Evolutionary conservation across 2,113 vertebrate species (phyloP).

Genomic region (Gymnocephalus cernua): DNA sequence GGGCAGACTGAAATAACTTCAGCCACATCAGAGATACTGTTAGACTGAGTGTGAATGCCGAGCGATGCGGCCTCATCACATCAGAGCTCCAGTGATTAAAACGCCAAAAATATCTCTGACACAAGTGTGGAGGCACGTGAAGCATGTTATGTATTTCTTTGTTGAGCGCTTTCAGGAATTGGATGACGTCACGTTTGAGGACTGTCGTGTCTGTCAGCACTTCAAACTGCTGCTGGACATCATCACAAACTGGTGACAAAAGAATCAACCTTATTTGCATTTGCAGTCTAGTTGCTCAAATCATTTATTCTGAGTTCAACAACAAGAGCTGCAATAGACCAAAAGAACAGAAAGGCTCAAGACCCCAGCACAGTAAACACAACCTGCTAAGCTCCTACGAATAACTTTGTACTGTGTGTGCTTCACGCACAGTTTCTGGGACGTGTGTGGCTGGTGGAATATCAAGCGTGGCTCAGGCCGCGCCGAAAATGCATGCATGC

Average conservation of each 20-base stretch:
- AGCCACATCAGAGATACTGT: constrained; percentile 52
- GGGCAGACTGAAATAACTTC: constrained; percentile 50
- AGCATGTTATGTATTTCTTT: constrained; percentile 30
- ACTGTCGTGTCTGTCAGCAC: background rate
- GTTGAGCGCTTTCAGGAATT: background rate
- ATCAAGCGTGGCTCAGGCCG: too few relatives aligned
- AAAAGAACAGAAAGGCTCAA: too few relatives aligned
- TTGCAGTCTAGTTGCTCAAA: too few relatives aligned
- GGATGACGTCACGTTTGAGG: constrained; percentile 5
- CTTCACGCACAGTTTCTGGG: too few relatives aligned
- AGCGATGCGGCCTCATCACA: constrained; percentile 18
- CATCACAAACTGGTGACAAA: constrained; percentile 3
- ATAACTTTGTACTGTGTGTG: too few relatives aligned
- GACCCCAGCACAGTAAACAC: too few relatives aligned
- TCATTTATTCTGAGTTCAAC: too few relatives aligned
- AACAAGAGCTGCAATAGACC: too few relatives aligned
- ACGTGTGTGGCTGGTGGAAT: too few relatives aligned
- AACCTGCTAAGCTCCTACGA: too few relatives aligned
- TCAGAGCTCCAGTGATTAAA: constrained; percentile 27
- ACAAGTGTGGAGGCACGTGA: constrained; percentile 37
- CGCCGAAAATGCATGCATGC: too few relatives aligned
- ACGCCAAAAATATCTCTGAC: constrained; percentile 41
- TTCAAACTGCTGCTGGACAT: background rate
- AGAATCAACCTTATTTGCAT: too few relatives aligned
- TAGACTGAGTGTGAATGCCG: constrained; percentile 34